Conservation (phyloP, 2,797 vertebrate species). For the Cebuella pygmaea region DNA sequence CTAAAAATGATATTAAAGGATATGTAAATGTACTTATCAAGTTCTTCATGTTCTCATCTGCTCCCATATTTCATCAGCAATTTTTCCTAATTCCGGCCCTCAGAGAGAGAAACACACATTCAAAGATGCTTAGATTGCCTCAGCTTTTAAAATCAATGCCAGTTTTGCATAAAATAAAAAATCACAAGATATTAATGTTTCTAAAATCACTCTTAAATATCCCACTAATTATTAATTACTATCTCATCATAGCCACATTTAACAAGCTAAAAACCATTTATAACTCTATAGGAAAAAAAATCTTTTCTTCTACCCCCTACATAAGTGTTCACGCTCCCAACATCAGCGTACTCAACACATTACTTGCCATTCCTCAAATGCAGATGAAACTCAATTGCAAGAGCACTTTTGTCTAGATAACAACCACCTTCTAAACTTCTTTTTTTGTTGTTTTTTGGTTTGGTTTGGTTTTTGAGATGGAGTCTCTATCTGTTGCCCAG, state of each 20-base stretch:
- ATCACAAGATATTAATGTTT: neutral
- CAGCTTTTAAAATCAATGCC: neutral
- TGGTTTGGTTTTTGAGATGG: neutral
- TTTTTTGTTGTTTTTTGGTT: neutral
- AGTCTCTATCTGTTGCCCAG: neutral
- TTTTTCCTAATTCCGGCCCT: neutral
- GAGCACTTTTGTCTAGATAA: neutral
- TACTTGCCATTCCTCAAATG: neutral
- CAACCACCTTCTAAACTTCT: neutral
- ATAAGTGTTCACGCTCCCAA: neutral
- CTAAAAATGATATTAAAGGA: slow-evolving; percentile 15
- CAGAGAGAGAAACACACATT: neutral
- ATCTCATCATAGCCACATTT: neutral
- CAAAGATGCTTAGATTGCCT: neutral
- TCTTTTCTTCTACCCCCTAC: neutral
- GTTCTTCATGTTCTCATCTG: slow-evolving; percentile 3
- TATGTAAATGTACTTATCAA: neutral
- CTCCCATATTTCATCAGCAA: neutral
- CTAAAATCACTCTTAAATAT: neutral
- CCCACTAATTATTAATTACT: neutral
- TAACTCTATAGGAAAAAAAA: neutral
- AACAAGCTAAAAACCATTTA: neutral
- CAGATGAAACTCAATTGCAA: neutral
- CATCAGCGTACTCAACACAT: neutral
- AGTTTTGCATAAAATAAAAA: slow-evolving; percentile 39